Evolutionary conservation across 2,113 vertebrate species (phyloP).

Genomic region (Rhipidura dahli): DNA sequence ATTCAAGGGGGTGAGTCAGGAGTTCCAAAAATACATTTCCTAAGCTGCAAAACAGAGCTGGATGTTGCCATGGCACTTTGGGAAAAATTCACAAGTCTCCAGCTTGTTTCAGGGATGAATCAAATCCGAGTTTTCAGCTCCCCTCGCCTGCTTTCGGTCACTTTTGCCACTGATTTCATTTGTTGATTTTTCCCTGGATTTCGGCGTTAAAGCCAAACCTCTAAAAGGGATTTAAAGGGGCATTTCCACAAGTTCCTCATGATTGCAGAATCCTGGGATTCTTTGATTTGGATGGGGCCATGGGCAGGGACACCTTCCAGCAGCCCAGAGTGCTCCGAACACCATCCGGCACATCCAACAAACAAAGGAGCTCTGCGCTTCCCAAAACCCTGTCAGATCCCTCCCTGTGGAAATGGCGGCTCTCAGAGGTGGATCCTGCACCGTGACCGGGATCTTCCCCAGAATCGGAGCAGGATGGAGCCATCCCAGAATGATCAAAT

Average conservation of each 20-base stretch:
- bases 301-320: not conserved
- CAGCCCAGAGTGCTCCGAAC: not conserved
- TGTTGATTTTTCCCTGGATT: not conserved
- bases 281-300: not conserved
- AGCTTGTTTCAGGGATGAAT: not conserved
- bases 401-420: not conserved
- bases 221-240: not conserved
- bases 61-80: not conserved
- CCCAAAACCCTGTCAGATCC: too few species aligned
- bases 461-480: not conserved
- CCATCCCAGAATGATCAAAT: not conserved
- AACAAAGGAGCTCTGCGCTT: not conserved
- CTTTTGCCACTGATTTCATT: not conserved
- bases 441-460: fast-evolving
- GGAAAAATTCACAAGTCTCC: not conserved
- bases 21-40: slow-evolving; percentile 73
- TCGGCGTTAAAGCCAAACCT: not conserved
- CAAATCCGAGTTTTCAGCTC: not conserved
- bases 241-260: not conserved
- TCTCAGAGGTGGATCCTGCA: not conserved
- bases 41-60: not conserved
- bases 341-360: not conserved
- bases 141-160: not conserved
- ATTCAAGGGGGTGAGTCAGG: slow-evolving; percentile 64
- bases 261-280: not conserved